A percentile compares a stretch with the other conserved stretches of the same genome.
phyloP scores from a whole-genome alignment of 2,113 vertebrate species.

The Phalacrocorax brasilianus region DNA sequence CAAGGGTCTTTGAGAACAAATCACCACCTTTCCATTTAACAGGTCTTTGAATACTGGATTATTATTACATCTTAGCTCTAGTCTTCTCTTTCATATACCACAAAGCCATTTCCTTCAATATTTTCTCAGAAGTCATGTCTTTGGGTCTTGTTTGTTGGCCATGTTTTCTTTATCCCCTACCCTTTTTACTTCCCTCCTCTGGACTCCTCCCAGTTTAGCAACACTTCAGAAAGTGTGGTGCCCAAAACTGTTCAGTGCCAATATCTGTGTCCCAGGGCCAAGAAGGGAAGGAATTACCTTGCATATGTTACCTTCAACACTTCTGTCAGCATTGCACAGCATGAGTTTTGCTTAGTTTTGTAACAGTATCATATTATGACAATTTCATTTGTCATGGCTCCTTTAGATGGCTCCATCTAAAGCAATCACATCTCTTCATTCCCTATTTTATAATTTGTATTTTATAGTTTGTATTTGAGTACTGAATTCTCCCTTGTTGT shows the following conservation, averaged over 20 bases:
- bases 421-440: background rate
- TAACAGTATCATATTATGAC: background rate
- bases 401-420: background rate
- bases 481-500: background rate
- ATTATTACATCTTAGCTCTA: background rate
- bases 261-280: background rate
- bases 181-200: background rate
- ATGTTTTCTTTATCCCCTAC: background rate
- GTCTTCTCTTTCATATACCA: background rate
- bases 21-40: background rate
- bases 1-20: background rate
- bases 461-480: background rate
- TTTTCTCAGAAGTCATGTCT: background rate
- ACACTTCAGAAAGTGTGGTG: background rate
- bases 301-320: background rate
- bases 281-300: constrained; percentile 4
- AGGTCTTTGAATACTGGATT: background rate
- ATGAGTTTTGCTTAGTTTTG: background rate
- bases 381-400: background rate
- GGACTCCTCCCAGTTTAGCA: background rate
- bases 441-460: background rate
- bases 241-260: background rate
- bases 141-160: background rate
- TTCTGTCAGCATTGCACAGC: background rate
- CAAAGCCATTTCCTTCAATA: background rate